Base-by-base conservation (phyloP, 23 tunicate species). In the Trididemnum clinides region DNA sequence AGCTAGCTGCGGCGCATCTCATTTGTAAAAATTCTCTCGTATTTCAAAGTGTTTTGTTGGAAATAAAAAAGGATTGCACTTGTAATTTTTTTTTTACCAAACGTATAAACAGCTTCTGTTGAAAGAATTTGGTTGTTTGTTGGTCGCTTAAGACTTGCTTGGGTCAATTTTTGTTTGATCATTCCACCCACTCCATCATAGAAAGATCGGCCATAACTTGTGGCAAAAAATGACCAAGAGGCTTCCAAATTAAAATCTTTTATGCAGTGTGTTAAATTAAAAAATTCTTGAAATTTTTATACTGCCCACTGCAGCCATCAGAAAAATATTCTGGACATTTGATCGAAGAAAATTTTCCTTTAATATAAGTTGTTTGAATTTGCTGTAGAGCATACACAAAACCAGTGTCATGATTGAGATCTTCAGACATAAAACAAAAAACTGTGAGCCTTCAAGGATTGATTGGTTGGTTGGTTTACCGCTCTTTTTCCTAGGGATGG, bases 221-320 rank as follows among this genome's bases (percentile, higher is more conserved):
- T 64, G 81, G 87, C 87, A 77, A 85, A 85, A 78, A 73, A 73
- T 36, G 80, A 73, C 80, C 80, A 73, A 19, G 80, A 73, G 6
- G 80, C 80, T 36, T 73, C 28, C n/a, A 73, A 28, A 39, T 73
- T 73, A 29, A 73, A 73, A 38, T 73, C 80, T 36, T 73, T 23
- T 1, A 15, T 36, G 57, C 38, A 57, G 22, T 73, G 29, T 69
- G 76, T 69, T 31, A 69, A 69, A 33, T 73, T 73, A 2, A 73
- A 73, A 73, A 73, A 73, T 73, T 73, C 28, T 73, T 73, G 26
- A 73, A 73, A 73, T 73, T 73, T 38, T 73, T 37, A 57, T 36
- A 73, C 57, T 73, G 80, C 26, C 80, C 80, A 39, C 80, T 73
- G 57, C 80, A 73, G 80, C 80, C 80, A 73, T 73, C 80, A 2